Evolutionary conservation across 2,113 vertebrate genomes (phyloP).

Genomic region (Orcinus orca): DNA sequence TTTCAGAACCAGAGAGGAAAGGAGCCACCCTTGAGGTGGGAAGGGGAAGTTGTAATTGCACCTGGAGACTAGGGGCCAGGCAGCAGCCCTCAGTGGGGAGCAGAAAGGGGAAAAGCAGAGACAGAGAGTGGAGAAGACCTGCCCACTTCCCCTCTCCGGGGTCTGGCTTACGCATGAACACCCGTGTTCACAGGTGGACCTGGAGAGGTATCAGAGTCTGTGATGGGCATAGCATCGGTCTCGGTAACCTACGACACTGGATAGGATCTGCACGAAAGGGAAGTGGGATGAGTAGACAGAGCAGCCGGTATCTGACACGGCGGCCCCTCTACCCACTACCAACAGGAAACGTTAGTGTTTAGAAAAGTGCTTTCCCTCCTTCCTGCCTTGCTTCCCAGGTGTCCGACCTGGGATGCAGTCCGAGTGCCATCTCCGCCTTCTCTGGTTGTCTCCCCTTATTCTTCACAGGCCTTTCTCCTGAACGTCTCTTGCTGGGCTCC

Average conservation of each 20-base stretch:
- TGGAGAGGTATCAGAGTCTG: no score
- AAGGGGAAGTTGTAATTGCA: not conserved
- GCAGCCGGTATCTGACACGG: not conserved
- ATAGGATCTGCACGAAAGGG: not conserved
- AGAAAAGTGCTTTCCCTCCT: not conserved
- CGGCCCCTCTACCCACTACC: not conserved
- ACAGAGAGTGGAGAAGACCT: not conserved
- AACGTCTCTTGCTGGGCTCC: not conserved
- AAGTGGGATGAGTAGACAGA: rapidly evolving
- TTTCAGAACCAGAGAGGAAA: not conserved
- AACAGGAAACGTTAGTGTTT: rapidly evolving
- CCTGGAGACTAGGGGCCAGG: not conserved
- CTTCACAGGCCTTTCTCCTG: not conserved
- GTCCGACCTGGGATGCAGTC: not conserved
- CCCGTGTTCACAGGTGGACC: not conserved
- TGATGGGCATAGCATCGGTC: no score
- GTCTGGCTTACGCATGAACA: rapidly evolving
- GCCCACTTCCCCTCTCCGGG: not conserved
- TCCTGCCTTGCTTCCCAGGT: not conserved
- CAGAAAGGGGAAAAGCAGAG: not conserved
- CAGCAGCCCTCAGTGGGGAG: not conserved
- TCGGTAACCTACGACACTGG: rapidly evolving
- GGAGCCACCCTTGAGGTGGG: not conserved
- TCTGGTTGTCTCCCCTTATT: not conserved
- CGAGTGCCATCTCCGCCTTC: not conserved